Base-by-base conservation (phyloP, 2,888 invertebrate species). In the Ennomos fuscantarius region DNA sequence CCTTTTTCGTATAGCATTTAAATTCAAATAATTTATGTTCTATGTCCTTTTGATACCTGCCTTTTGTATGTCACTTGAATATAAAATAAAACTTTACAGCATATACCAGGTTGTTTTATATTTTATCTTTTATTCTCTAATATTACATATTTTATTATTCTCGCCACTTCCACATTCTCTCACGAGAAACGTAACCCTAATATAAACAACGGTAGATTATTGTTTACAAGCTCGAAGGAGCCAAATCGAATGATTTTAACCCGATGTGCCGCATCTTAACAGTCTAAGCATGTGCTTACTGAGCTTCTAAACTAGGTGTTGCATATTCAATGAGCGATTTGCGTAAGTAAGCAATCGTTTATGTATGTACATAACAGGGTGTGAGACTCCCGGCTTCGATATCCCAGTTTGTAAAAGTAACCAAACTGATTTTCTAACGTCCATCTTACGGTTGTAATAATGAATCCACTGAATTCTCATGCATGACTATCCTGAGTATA, bases 311-410 rank as follows among this genome's bases (percentile, higher is more conserved):
- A 91, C 90, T 88, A 89, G 84, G 79, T 79, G 84, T 87, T 91
- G 87, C 90, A 90, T 91, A 91, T 91, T 91, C 91, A 91, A 87
- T 84, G 87, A 86, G 86, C 84, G 89, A 91, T 91, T 91, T 91
- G 89, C 89, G 86, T 91, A 89, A 82, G 89, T 88, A 90, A 90
- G 86, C 90, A 91, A 86, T 87, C 82, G 87, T 84, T 85, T 87
- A 84, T 81, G 73, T 65, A 65, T 64, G 68, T 82, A 87, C 84
- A 84, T 86, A 85, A 84, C 82, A 76, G 75, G 76, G 76, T 78
- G 75, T 80, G 74, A 74, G 68, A 60, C 58, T 68, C 62, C 61
- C 54, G 67, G 64, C 61, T 58, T 66, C 69, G 51, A 69, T 72
- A 69, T 73, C 68, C 70, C 60, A 66, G 66, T 65, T 70, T 61